Evolutionary conservation across 2,797 vertebrate species (phyloP).

Genomic region (Gymnothorax javanicus): DNA sequence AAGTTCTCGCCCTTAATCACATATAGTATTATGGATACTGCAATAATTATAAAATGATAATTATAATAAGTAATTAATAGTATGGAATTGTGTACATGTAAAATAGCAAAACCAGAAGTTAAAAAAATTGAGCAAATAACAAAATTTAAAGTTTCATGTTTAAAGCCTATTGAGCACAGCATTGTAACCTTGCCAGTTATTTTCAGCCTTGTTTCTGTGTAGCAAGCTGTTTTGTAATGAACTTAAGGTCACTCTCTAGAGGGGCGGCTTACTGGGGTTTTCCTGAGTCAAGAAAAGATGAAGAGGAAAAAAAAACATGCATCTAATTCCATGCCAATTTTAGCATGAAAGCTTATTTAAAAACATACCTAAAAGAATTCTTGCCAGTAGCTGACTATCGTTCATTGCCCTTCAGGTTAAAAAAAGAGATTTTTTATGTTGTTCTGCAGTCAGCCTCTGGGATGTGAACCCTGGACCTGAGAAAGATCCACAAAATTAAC

Average conservation of each 20-base stretch:
- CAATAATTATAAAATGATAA: background rate
- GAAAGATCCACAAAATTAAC: background rate
- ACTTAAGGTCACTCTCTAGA: background rate
- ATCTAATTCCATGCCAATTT: background rate
- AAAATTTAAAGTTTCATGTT: background rate
- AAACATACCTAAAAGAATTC: background rate
- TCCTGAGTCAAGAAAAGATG: background rate
- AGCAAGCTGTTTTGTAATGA: background rate
- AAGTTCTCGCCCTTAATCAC: background rate
- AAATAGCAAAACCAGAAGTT: background rate
- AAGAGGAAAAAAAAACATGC: background rate
- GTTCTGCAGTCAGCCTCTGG: background rate
- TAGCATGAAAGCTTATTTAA: background rate
- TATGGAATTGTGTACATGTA: background rate
- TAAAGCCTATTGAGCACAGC: background rate
- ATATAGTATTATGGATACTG: background rate
- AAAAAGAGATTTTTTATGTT: background rate
- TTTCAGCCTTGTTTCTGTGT: background rate
- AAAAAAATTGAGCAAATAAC: background rate
- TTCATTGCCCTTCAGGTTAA: background rate
- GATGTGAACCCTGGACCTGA: background rate
- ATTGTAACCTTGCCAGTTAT: background rate
- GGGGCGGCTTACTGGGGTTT: background rate
- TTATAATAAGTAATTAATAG: too few relatives aligned
- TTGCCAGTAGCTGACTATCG: background rate